Evolutionary conservation across 2,888 invertebrate species (phyloP), one percentile per base, ranked within the genome.

Genomic region (Chymomyza caudatula): DNA sequence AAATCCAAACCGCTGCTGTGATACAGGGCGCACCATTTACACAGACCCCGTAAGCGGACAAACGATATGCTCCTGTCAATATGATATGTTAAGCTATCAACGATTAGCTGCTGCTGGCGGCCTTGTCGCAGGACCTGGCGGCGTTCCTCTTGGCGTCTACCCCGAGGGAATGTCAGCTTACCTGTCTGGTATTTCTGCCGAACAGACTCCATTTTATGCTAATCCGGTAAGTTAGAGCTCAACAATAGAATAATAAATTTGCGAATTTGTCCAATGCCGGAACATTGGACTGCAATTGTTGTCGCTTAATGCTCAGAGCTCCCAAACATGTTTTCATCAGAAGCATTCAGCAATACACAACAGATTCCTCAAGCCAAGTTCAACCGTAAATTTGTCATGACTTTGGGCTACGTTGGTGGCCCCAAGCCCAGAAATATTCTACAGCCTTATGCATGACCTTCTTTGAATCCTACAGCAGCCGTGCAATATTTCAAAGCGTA

Each of bases 1-100:
- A 0, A 75, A 79, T 51, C 74, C 84, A 3, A 87, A 78, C 66
- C 88, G 96, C 85, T 97, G 97, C 92, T 97, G 97, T 92, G 97
- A 97, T 92, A 96, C 97, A 76, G 97, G 97, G 77, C 93, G 97
- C 87, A 95, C 97, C 74, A 94, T 97, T 89, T 96, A 96, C 92
- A 96, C 96, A 89, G 96, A 96, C 91, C 96, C 96, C 52, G 93
- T 96, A 79, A 96, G 96, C 78, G 96, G 96, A 62, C 96, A 96
- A 91, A 96, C 95, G 63, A 94, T 96, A 73, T 96, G 96, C 92
- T 96, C 96, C 85, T 96, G 96, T 91, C 96, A 96, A 91, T 96
- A 96, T 92, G 96, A 96, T 91, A 93, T 97, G 84, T 93, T 97
- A 86, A 92, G 91, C 86, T 94, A 93, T 86, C 96, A 96, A 91